Percentiles rank a stretch among this genome's conserved stretches.
Conservation (phyloP, 2,113 vertebrate genomes). For the Aythya baeri region DNA sequence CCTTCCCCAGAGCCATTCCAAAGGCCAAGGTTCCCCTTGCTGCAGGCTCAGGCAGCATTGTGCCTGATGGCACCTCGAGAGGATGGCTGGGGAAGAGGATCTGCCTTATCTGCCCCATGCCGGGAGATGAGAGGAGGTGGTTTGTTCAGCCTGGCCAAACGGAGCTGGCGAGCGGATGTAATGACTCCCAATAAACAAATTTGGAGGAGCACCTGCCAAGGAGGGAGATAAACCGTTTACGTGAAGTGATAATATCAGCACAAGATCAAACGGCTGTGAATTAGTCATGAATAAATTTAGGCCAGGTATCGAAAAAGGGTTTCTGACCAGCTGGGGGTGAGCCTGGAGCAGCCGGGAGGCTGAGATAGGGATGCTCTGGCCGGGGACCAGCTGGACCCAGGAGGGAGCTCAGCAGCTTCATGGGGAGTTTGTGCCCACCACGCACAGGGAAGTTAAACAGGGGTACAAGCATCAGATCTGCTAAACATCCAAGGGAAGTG, state of each 20-base stretch:
- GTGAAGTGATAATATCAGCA: background rate
- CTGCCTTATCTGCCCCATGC: background rate
- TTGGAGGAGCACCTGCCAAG: background rate
- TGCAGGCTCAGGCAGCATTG: too few species aligned
- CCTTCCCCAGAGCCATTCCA: background rate
- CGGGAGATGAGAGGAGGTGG: background rate
- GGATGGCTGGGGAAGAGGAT: background rate
- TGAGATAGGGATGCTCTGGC: rapidly evolving
- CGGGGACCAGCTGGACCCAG: background rate
- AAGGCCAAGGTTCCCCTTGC: background rate
- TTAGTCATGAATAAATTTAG: background rate
- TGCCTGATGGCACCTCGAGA: background rate
- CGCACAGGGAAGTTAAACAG: background rate
- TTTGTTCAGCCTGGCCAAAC: background rate
- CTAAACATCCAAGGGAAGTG: background rate
- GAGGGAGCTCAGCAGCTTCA: background rate
- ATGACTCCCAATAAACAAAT: background rate
- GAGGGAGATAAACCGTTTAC: background rate
- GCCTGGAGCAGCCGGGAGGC: background rate
- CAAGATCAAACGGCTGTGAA: background rate
- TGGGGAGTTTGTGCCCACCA: background rate
- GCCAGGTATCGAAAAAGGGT: background rate
- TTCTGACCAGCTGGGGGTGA: background rate
- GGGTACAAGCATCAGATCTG: background rate
- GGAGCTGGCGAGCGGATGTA: background rate